Conservation (phyloP, 2,888 invertebrate genomes). For the Camponotus fellah region DNA sequence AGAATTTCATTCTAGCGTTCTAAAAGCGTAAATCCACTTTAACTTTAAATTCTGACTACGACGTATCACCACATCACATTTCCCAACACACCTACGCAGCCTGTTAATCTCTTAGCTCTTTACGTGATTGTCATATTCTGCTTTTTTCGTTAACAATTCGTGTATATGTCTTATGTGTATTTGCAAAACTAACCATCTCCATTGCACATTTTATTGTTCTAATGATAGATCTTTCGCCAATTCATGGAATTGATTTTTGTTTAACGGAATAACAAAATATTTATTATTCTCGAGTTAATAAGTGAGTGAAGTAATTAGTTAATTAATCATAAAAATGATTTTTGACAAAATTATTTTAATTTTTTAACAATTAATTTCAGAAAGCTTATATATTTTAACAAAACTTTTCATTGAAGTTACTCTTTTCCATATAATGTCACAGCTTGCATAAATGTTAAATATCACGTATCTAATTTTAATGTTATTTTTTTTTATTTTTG, state of each 20-base stretch:
- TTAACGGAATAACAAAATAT: neutral
- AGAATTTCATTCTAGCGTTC: slow-evolving; percentile 35
- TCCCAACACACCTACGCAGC: slow-evolving; percentile 16
- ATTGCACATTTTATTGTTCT: neutral
- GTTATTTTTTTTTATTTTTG: neutral
- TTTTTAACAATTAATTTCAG: too few species aligned
- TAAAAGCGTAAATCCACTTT: slow-evolving; percentile 42
- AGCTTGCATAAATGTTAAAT: neutral
- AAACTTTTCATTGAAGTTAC: neutral
- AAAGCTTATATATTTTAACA: neutral
- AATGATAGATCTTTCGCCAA: neutral
- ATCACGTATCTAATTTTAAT: neutral
- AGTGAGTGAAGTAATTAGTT: neutral
- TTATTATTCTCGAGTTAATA: neutral
- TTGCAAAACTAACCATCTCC: neutral
- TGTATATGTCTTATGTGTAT: neutral
- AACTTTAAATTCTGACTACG: slow-evolving; percentile 42
- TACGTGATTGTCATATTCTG: neutral
- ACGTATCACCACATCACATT: neutral
- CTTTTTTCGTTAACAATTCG: slow-evolving; percentile 19
- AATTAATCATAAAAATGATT: neutral
- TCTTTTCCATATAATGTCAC: neutral
- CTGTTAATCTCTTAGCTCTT: slow-evolving; percentile 25
- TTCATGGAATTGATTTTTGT: neutral
- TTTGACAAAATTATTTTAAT: too few species aligned